A percentile compares a stretch with the other conserved stretches of the same genome.
Conservation (phyloP, 1,140 invertebrate species). For the Leptonema lineaticorne region DNA sequence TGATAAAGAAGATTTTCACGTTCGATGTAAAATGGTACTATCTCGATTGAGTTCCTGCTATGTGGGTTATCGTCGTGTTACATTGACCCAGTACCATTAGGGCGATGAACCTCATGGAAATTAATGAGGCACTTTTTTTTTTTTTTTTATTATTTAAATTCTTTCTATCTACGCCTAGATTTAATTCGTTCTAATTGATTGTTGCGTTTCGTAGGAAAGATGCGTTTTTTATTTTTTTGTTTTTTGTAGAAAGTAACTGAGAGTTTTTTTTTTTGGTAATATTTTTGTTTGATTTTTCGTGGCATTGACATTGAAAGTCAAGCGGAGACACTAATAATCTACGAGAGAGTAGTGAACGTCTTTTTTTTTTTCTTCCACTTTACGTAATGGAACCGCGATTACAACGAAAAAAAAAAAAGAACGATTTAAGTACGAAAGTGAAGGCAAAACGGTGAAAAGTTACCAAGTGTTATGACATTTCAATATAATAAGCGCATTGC, state of each 20-base stretch:
- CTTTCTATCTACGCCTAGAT: too few species aligned
- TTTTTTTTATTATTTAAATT: too few species aligned
- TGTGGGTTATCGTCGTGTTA: neutral
- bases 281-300: neutral
- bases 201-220: neutral
- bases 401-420: slow-evolving; percentile 27
- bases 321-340: neutral
- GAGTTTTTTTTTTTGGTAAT: slow-evolving; percentile 1
- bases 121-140: too few species aligned
- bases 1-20: slow-evolving; percentile 23
- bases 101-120: neutral
- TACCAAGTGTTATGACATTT: slow-evolving; percentile 12
- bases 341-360: slow-evolving; percentile 10
- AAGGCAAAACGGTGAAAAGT: slow-evolving; percentile 18
- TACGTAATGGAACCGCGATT: slow-evolving; percentile 20
- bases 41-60: neutral
- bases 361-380: neutral
- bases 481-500: neutral
- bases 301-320: slow-evolving; percentile 17
- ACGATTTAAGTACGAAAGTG: slow-evolving; percentile 28
- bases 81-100: neutral
- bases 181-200: too few species aligned
- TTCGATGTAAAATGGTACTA: neutral
- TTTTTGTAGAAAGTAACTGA: neutral
- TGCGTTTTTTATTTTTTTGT: neutral